Conservation (phyloP, 2,113 vertebrate species). For the rabbit (Oryctolagus cuniculus) region DNA sequence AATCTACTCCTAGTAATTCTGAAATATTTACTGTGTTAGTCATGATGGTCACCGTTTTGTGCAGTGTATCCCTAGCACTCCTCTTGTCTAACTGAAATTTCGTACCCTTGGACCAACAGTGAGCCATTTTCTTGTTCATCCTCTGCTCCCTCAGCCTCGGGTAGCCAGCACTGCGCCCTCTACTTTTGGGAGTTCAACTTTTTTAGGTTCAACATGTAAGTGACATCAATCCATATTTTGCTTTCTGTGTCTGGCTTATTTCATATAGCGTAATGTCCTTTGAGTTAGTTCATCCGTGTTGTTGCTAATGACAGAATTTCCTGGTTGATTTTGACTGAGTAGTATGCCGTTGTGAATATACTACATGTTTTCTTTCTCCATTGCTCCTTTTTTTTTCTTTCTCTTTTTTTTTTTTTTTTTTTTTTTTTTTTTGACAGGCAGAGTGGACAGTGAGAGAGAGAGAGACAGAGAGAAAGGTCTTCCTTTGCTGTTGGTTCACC, state of each 20-base stretch:
- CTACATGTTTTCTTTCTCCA: not conserved
- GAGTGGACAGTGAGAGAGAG: too few relatives aligned
- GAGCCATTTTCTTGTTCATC: too few relatives aligned
- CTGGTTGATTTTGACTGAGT: not conserved
- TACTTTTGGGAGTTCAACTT: not conserved
- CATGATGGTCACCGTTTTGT: not conserved
- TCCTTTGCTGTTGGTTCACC: too few relatives aligned
- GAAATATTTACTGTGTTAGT: not conserved
- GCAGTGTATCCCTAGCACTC: not conserved
- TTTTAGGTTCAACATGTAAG: not conserved
- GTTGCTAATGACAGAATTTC: not conserved
- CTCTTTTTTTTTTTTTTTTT: too few relatives aligned
- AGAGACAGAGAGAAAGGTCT: too few relatives aligned
- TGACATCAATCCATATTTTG: not conserved
- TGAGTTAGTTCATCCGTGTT: not conserved
- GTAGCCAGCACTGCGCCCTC: not conserved
- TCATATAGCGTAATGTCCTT: not conserved
- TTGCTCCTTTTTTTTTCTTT: too few relatives aligned
- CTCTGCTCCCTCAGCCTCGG: not conserved
- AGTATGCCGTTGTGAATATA: not conserved
- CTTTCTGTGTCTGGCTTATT: not conserved
- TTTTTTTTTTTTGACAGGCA: too few relatives aligned
- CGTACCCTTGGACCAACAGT: not conserved
- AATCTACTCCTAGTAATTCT: not conserved
- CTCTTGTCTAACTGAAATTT: not conserved